These are phyloP conservation scores for Microcebus murinus DNA, from an alignment of 2,113 vertebrate genomes.

Conservation along the genomic window DNA sequence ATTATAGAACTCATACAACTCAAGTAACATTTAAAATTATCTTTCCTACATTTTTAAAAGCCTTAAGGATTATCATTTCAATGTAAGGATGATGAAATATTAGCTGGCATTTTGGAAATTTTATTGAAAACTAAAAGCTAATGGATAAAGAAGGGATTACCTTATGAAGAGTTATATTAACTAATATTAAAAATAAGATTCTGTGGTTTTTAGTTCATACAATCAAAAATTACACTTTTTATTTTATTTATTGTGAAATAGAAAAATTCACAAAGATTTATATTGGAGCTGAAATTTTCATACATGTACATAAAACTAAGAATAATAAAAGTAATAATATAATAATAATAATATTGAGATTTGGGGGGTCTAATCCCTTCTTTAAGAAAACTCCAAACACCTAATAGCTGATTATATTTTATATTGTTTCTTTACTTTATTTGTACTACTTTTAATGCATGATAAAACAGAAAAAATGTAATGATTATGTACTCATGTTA, in stretches of 20 bases:
- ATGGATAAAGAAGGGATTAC: neutral
- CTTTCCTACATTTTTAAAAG: constrained; percentile 29
- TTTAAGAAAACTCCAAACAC: neutral
- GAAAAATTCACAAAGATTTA: neutral
- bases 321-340: neutral
- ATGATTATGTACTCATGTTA: neutral
- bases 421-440: neutral
- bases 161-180: neutral
- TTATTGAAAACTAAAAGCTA: neutral
- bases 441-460: neutral
- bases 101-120: neutral
- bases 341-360: neutral
- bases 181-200: constrained; percentile 15
- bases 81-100: neutral
- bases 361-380: neutral
- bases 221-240: neutral
- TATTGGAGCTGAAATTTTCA: neutral
- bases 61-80: neutral
- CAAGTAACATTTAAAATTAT: neutral
- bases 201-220: neutral
- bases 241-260: neutral
- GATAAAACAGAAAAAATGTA: neutral
- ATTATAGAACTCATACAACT: neutral
- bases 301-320: neutral
- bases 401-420: neutral